Evolutionary conservation across 2,888 invertebrate genomes (phyloP).

Genomic region (Tetragonula carbonaria): DNA sequence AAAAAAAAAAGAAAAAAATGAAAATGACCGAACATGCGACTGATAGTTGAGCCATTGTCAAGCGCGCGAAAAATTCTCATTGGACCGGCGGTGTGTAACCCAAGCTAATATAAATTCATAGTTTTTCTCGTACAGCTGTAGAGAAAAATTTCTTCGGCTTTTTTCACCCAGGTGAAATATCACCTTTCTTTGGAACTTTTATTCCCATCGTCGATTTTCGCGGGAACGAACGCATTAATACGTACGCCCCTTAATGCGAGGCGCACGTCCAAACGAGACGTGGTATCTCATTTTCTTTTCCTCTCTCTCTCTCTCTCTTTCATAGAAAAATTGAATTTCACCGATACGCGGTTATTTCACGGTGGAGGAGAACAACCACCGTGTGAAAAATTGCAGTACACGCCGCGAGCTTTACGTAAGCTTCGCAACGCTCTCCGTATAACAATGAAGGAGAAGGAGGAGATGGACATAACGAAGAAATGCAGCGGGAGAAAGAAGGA

Average conservation of each 20-base stretch:
- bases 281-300: neutral
- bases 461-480: slow-evolving; percentile 44
- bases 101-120: neutral
- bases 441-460: slow-evolving; percentile 30
- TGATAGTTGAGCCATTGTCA: no score
- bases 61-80: neutral
- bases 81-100: neutral
- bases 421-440: neutral
- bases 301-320: neutral
- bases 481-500: neutral
- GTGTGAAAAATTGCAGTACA: neutral
- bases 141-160: neutral
- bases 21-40: no score
- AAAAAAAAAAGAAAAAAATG: no score
- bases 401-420: slow-evolving; percentile 12
- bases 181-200: neutral
- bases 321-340: neutral
- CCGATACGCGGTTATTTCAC: neutral
- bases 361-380: neutral
- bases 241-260: neutral
- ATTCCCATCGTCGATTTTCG: neutral
- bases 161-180: neutral
- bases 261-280: neutral
- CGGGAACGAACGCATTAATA: neutral
- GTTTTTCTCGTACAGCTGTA: neutral